Base-by-base conservation (phyloP, 1,140 invertebrate species). In the Eriosoma lanigerum region DNA sequence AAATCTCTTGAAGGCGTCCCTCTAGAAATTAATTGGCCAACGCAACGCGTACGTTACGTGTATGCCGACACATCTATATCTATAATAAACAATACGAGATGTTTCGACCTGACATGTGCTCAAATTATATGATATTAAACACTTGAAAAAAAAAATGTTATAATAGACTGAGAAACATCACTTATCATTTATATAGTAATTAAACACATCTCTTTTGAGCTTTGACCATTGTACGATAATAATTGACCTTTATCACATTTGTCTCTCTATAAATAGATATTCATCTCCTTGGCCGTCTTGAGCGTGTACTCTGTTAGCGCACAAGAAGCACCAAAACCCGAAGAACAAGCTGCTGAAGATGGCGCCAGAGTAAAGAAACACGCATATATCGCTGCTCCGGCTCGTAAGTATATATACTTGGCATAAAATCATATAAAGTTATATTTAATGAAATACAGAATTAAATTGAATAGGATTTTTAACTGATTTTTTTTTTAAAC, bases 291-390 rank as follows among this genome's bases (percentile, higher is more conserved):
- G 60, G 50, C 38, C 62, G 68, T 64, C 15, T 26, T 81, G 26
- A 73, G 81, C 80, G 78, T 81, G n/a, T 81, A 52, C 56, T 78
- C 80, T 38, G 64, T 56, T 5, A 62, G 32, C 52, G 72, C 81
- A 46, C 66, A 81, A 70, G 44, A 68, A 24, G 6, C 44, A 13
- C 24, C n/a, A 64, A 32, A 24, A 73, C 1, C n/a, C 32, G 64
- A 44, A 72, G 29, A 56, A 44, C 56, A 38, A 75, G 81, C 21
- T 0, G 44, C 24, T 0, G 60, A 15, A 12, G 72, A 68, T 5
- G 15, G 2, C 38, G 29, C 21, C n/a, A 64, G 81, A 38, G 81
- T 64, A 15, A 81, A 81, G 62, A 81, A 81, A 81, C 81, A 81
- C 72, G 81, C 81, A 44, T 70, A 58, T 24, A n/a, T 72, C 66